A percentile compares a stretch with the other conserved stretches of the same genome.
Evolutionary conservation across 2,888 invertebrate species (phyloP).

Genomic region (Euzophera pinguis): DNA sequence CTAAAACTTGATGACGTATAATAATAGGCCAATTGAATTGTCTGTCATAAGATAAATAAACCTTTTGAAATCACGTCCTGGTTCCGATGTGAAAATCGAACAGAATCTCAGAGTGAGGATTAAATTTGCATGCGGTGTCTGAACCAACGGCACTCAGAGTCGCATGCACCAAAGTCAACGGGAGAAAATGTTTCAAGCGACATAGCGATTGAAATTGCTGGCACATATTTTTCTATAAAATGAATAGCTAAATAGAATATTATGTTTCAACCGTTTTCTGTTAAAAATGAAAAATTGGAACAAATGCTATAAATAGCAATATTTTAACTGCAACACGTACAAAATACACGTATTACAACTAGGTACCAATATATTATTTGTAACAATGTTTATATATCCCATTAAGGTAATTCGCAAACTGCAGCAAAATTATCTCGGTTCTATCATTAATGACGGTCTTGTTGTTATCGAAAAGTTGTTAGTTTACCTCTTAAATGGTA

Average conservation of each 20-base stretch:
- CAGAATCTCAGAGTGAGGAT: not conserved
- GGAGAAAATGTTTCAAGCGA: not conserved
- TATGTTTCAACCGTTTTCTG: not conserved
- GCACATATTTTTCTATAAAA: not conserved
- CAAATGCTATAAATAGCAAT: no score
- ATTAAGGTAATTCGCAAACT: no score
- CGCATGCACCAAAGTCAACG: conserved; percentile 1
- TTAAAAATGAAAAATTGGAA: not conserved
- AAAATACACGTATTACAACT: no score
- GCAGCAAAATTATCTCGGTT: no score
- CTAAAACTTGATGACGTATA: no score
- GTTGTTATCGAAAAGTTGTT: no score
- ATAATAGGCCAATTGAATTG: not conserved
- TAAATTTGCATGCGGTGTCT: conserved; percentile 6
- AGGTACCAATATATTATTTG: no score
- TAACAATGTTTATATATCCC: no score
- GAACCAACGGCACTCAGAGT: not conserved
- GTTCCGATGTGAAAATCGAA: conserved; percentile 3
- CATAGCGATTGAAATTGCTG: not conserved
- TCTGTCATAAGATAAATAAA: not conserved
- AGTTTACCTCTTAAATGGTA: no score
- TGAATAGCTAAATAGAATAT: conserved; percentile 15
- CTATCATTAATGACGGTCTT: no score
- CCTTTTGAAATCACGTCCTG: not conserved
- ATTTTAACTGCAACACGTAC: no score